Conservation (phyloP, 2,797 vertebrate genomes). For the Cirrhinus molitorella region DNA sequence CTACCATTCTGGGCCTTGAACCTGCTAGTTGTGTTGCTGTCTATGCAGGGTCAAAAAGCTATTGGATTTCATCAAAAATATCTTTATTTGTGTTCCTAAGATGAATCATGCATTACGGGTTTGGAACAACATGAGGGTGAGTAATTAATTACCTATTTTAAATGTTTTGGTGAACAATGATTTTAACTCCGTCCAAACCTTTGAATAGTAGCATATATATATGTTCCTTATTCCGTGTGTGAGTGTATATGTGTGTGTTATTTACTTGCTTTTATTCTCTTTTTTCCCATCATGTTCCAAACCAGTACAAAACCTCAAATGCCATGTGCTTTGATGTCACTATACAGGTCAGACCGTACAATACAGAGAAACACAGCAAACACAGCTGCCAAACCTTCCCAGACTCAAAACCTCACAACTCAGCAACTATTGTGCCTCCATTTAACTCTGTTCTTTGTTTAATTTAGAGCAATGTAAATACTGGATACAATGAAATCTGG, state of each 20-base stretch:
- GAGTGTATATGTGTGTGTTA: neutral
- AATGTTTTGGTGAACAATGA: too few relatives aligned
- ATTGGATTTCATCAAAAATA: too few relatives aligned
- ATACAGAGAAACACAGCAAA: conserved; percentile 30
- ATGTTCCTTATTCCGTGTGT: too few relatives aligned
- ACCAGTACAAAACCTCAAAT: conserved; percentile 15
- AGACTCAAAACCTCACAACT: conserved; percentile 26
- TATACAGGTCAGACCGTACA: conserved; percentile 3
- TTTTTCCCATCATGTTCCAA: conserved; percentile 3
- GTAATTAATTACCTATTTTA: too few relatives aligned
- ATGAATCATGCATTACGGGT: too few relatives aligned
- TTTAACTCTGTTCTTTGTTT: conserved; percentile 19
- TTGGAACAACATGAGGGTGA: too few relatives aligned
- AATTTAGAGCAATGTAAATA: conserved; percentile 20
- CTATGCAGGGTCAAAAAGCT: too few relatives aligned
- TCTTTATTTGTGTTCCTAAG: too few relatives aligned
- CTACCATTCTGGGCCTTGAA: too few relatives aligned
- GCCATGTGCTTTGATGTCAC: conserved; percentile 23
- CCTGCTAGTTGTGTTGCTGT: too few relatives aligned
- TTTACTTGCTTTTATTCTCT: neutral
- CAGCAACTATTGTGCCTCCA: conserved; percentile 17
- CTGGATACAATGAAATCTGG: neutral
- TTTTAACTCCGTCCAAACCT: neutral
- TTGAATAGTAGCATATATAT: too few relatives aligned
- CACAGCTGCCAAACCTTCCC: conserved; percentile 40